Evolutionary conservation across 2,888 invertebrate genomes (phyloP).

Genomic region (Polydrusus cervinus): DNA sequence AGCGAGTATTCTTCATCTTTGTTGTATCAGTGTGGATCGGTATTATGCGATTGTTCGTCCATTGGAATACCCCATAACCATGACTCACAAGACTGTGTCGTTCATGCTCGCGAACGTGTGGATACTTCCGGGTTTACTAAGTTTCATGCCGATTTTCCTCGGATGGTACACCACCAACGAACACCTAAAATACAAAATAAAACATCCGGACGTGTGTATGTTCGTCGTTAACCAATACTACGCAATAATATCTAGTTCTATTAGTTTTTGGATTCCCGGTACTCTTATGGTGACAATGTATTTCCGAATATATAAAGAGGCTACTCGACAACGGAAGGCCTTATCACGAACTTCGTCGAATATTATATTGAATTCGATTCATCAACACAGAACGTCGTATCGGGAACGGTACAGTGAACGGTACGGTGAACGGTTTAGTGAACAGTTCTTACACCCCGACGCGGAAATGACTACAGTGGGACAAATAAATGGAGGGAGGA

Average conservation of each 20-base stretch:
- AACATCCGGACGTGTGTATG: conserved; percentile 84
- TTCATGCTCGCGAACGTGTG: conserved; percentile 93
- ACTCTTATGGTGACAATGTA: conserved; percentile 95
- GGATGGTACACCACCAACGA: conserved; percentile 84
- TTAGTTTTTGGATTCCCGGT: conserved; percentile 95
- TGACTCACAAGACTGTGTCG: conserved; percentile 87
- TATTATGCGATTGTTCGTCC: conserved; percentile 92
- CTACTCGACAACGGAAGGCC: conserved; percentile 87
- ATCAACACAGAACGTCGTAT: conserved; percentile 86
- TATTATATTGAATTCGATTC: conserved; percentile 88
- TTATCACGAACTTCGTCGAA: conserved; percentile 90
- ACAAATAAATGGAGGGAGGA: conserved; percentile 74
- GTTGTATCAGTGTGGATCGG: conserved; percentile 95
- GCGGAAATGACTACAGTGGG: conserved; percentile 74
- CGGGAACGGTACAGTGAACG: conserved; percentile 60
- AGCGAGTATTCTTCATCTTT: conserved; percentile 93
- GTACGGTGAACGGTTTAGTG: conserved; percentile 57
- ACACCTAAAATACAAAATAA: conserved; percentile 73
- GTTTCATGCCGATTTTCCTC: conserved; percentile 95
- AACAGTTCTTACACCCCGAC: conserved; percentile 77
- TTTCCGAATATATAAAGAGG: conserved; percentile 88
- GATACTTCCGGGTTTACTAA: conserved; percentile 93
- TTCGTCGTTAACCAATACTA: conserved; percentile 92
- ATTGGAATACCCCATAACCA: conserved; percentile 91
- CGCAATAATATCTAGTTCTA: conserved; percentile 90